phyloP scores from a whole-genome alignment of 2,113 vertebrate genomes.

The Raphicerus campestris region DNA sequence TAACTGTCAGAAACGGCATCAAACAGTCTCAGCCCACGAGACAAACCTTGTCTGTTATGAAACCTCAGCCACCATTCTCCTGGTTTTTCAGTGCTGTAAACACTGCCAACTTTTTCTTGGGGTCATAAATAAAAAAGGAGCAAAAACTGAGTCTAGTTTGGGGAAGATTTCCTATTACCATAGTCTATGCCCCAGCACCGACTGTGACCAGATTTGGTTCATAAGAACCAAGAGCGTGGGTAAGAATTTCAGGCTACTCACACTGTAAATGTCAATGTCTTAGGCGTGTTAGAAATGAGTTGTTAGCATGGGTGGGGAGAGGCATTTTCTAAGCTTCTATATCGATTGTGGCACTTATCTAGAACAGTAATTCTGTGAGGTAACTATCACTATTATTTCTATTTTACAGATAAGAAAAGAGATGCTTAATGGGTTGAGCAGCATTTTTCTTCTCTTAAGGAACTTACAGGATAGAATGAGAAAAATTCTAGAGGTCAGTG shows the following conservation, averaged over 20 bases:
- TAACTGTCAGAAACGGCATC: background rate
- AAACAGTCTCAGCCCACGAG: background rate
- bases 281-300: fast-evolving
- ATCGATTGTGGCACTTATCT: background rate
- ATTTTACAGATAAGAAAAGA: background rate
- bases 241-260: background rate
- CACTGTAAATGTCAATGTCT: background rate
- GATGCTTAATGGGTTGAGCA: background rate
- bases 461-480: background rate
- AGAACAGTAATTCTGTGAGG: background rate
- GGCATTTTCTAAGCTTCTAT: background rate
- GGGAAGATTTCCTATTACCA: background rate
- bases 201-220: background rate
- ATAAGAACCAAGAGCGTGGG: background rate
- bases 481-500: background rate
- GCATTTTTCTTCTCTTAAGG: background rate
- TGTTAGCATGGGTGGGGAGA: background rate
- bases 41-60: background rate
- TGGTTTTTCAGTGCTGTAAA: background rate
- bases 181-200: background rate
- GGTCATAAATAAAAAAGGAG: background rate
- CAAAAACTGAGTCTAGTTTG: background rate
- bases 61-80: background rate
- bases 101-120: background rate
- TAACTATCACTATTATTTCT: background rate